These are phyloP conservation scores for Campylorhamphus procurvoides DNA, from an alignment of 2,113 vertebrate genomes.

Conservation along the genomic window DNA sequence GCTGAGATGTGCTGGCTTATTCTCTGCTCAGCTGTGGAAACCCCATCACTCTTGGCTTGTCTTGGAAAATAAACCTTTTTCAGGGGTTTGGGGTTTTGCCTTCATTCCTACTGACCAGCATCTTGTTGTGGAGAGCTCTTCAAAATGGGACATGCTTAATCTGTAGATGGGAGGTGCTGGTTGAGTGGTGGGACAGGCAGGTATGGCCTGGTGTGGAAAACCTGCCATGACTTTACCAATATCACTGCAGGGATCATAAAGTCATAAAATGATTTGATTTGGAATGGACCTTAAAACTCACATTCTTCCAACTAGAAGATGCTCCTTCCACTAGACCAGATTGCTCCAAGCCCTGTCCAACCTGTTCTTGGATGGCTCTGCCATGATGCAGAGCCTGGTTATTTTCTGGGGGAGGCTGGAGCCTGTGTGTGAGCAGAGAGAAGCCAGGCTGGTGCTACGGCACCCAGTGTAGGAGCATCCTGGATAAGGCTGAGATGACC, in stretches of 20 bases:
- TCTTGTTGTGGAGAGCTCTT: background rate
- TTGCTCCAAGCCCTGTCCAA: background rate
- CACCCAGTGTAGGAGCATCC: background rate
- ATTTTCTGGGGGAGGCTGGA: background rate
- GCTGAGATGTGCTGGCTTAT: background rate
- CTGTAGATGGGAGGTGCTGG: background rate
- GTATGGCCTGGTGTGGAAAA: accelerated
- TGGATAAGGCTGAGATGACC: background rate
- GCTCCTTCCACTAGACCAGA: accelerated
- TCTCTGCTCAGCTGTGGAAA: background rate
- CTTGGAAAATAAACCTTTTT: background rate
- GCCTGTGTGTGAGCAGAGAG: background rate
- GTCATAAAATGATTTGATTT: background rate
- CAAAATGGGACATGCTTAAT: background rate
- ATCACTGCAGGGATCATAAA: accelerated
- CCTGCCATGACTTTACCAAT: accelerated
- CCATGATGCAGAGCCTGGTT: background rate
- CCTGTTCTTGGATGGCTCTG: background rate
- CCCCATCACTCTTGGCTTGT: background rate
- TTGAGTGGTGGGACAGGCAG: background rate
- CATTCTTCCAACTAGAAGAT: background rate
- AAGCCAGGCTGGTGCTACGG: background rate
- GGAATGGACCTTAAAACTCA: background rate
- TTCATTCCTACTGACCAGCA: accelerated
- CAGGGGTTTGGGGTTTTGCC: background rate